Conservation (phyloP, 2,797 vertebrate species). For the Chelidonichthys spinosus region DNA sequence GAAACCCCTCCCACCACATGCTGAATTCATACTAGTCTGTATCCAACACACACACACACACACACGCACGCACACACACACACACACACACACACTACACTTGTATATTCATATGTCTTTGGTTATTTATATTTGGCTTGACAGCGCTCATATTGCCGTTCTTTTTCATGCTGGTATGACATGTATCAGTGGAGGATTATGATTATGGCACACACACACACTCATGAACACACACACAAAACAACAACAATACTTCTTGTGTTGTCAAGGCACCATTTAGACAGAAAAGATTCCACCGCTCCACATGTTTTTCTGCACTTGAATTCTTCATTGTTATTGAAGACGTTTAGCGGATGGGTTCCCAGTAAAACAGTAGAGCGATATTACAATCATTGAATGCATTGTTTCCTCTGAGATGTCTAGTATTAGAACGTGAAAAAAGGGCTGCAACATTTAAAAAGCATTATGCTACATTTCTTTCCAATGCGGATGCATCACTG, state of each 20-base stretch:
- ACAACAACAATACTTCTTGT: neutral
- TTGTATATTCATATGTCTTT: slow-evolving; percentile 37
- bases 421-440: neutral
- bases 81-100: neutral
- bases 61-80: slow-evolving; percentile 1
- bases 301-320: slow-evolving; percentile 4
- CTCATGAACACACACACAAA: slow-evolving; percentile 6
- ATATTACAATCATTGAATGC: neutral
- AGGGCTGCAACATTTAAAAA: neutral
- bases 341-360: slow-evolving; percentile 20
- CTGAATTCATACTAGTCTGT: slow-evolving; percentile 23
- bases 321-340: slow-evolving; percentile 18
- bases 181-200: slow-evolving; percentile 16
- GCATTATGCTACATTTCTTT: slow-evolving; percentile 9
- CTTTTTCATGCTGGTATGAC: slow-evolving; percentile 46
- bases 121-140: slow-evolving; percentile 44
- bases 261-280: slow-evolving; percentile 22
- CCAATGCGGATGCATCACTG: neutral
- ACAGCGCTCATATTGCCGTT: slow-evolving; percentile 23
- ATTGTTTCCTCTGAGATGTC: slow-evolving; percentile 10
- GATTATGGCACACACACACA: neutral
- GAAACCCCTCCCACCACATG: slow-evolving; percentile 17
- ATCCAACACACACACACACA: slow-evolving; percentile 2
- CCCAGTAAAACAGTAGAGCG: neutral
- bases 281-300: slow-evolving; percentile 4